These are phyloP conservation scores for Trachemys scripta DNA, from an alignment of 2,113 vertebrate species.

Conservation along the genomic window DNA sequence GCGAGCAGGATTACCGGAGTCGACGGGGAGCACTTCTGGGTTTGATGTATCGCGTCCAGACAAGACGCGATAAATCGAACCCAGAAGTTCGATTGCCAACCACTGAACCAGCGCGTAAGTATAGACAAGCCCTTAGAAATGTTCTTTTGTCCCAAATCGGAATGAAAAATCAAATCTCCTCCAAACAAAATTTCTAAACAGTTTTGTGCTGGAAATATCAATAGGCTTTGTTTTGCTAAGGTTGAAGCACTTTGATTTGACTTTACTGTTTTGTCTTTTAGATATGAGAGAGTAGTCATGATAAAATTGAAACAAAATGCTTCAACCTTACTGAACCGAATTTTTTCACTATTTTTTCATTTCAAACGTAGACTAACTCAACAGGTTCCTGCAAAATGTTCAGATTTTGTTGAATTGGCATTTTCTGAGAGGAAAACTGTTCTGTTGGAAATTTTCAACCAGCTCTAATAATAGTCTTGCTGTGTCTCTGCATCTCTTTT, in stretches of 20 bases:
- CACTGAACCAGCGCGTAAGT: too few relatives aligned
- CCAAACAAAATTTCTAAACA: not conserved
- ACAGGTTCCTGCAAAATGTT: not conserved
- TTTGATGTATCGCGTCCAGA: too few relatives aligned
- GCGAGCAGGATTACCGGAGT: too few relatives aligned
- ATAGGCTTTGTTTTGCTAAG: not conserved
- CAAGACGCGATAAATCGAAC: too few relatives aligned
- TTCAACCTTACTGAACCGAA: not conserved
- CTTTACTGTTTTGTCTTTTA: not conserved
- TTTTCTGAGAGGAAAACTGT: not conserved
- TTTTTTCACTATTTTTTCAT: not conserved
- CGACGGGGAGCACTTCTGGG: too few relatives aligned
- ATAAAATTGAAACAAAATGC: not conserved
- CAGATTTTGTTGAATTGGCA: not conserved
- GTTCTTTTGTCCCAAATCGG: not conserved
- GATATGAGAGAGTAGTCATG: not conserved
- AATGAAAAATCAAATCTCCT: not conserved
- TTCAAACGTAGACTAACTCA: not conserved
- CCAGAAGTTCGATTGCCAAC: too few relatives aligned
- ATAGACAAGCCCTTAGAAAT: not conserved
- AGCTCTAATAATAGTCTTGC: conserved; percentile 8
- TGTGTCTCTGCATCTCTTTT: not conserved
- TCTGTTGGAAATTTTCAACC: not conserved
- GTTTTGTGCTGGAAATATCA: not conserved
- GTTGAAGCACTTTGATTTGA: not conserved